Conservation (phyloP, 2,888 invertebrate genomes). For the Chesias legatella region DNA sequence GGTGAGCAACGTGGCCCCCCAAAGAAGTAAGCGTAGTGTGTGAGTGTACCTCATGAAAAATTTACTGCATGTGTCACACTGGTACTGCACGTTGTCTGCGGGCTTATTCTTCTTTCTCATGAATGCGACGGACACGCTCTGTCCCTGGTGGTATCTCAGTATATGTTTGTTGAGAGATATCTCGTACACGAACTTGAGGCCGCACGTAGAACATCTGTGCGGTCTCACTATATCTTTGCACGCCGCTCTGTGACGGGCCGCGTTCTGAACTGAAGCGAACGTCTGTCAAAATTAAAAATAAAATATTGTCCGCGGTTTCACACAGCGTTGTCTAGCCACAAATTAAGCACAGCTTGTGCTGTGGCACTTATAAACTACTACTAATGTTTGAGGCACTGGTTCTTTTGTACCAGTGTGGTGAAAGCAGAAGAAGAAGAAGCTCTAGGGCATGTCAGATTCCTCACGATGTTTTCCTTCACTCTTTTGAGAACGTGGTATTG, state of each 20-base stretch:
- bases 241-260: slow-evolving; percentile 67
- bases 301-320: no score
- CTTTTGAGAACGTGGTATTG: no score
- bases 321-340: no score
- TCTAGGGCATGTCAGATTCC: no score
- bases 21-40: slow-evolving; percentile 1
- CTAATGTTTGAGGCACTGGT: no score
- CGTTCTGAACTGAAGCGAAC: slow-evolving; percentile 72
- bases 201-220: slow-evolving; percentile 62
- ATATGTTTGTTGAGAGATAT: slow-evolving; percentile 74
- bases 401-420: no score
- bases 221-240: slow-evolving; percentile 61
- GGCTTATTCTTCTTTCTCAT: slow-evolving; percentile 47
- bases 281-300: slow-evolving; percentile 34
- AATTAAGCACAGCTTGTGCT: no score
- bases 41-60: slow-evolving; percentile 75
- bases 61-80: slow-evolving; percentile 83
- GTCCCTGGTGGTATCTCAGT: slow-evolving; percentile 61
- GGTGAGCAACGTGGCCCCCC: no score
- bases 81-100: slow-evolving; percentile 55
- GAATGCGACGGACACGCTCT: slow-evolving; percentile 66
- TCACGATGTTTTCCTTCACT: no score
- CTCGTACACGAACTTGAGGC: slow-evolving; percentile 65
- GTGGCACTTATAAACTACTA: no score
- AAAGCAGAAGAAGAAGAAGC: no score